Conservation (phyloP, 2,888 invertebrate genomes). For the Heliconius hortense region DNA sequence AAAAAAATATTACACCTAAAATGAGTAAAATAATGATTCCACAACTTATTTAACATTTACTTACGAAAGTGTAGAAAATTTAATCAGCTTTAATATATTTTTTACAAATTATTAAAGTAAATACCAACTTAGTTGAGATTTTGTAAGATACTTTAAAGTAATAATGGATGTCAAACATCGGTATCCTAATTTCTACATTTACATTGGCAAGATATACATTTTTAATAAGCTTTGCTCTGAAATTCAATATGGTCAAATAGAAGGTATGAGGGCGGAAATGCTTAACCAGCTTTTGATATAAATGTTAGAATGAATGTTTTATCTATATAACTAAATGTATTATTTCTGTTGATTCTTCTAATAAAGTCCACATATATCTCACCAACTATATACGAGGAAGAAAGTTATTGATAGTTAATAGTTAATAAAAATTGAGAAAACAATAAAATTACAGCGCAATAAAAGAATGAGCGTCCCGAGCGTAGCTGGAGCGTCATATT, state of each 20-base stretch:
- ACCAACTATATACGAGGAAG: conserved; percentile 11
- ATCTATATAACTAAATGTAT: neutral
- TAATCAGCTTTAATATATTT: too few species aligned
- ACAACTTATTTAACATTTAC: too few species aligned
- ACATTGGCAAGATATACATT: neutral
- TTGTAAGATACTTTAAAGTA: neutral
- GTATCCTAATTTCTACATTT: conserved; percentile 1
- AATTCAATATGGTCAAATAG: conserved; percentile 3
- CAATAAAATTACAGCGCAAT: conserved; percentile 82
- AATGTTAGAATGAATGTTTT: neutral
- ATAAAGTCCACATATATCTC: neutral
- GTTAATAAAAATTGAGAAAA: conserved; percentile 82
- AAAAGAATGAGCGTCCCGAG: conserved; percentile 78
- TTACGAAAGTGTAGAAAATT: too few species aligned
- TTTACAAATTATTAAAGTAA: neutral
- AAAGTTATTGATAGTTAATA: conserved; percentile 64
- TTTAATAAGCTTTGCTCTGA: conserved; percentile 12
- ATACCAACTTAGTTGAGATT: neutral
- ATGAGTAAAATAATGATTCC: too few species aligned
- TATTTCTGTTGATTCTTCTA: neutral
- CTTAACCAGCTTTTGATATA: neutral
- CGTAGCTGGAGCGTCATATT: conserved; percentile 76
- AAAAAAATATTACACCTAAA: too few species aligned
- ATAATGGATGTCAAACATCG: neutral
- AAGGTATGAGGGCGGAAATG: neutral